Conservation (phyloP, 2,888 invertebrate species). For the Melipona bicolor region DNA sequence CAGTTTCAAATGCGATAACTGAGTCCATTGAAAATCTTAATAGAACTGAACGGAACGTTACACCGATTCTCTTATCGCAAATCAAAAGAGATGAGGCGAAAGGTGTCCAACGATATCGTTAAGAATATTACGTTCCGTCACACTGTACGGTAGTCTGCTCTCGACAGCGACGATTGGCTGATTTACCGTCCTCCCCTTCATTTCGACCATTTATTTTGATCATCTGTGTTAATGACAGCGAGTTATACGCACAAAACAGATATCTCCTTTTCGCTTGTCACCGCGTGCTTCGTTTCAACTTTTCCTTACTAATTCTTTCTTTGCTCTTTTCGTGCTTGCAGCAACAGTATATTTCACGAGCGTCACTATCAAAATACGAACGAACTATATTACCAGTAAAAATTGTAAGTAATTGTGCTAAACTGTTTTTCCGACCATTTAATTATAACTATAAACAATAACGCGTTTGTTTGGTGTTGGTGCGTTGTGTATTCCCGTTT, state of each 20-base stretch:
- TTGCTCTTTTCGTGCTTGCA: no score
- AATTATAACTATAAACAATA: slow-evolving; percentile 6
- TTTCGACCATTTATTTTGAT: slow-evolving; percentile 20
- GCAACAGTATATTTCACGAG: neutral
- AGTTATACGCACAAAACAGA: neutral
- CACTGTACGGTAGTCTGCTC: slow-evolving; percentile 24
- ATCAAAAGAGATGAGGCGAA: slow-evolving; percentile 51
- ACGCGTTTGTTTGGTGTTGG: neutral
- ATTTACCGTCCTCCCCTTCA: slow-evolving; percentile 13
- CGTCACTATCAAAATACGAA: neutral
- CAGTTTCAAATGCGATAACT: neutral
- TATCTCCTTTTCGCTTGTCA: no score
- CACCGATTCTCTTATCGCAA: slow-evolving; percentile 57
- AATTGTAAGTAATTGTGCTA: slow-evolving; percentile 9
- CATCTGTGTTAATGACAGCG: neutral
- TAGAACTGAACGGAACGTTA: slow-evolving; percentile 37
- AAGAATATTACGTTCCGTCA: slow-evolving; percentile 54
- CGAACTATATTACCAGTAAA: neutral
- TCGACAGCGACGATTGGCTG: slow-evolving; percentile 30
- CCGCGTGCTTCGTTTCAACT: neutral
- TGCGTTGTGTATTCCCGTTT: neutral
- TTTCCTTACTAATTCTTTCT: neutral
- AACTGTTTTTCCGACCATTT: neutral
- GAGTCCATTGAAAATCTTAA: neutral
- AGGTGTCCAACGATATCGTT: slow-evolving; percentile 55